These are phyloP conservation scores for Machimus atricapillus DNA, from an alignment of 2,888 invertebrate genomes.

Conservation along the genomic window DNA sequence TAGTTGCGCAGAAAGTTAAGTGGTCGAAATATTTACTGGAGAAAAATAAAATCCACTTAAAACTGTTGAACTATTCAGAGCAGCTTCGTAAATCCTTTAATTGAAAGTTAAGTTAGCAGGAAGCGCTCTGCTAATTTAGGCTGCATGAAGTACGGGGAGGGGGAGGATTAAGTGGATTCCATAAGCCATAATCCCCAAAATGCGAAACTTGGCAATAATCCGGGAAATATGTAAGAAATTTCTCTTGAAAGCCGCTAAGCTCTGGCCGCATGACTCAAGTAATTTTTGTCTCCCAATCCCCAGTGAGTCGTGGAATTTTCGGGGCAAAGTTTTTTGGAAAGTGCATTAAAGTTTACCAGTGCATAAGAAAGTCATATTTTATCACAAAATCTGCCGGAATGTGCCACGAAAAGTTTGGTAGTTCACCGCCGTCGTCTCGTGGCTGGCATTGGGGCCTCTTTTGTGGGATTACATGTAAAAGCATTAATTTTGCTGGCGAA, in stretches of 20 bases:
- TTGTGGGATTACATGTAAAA: neutral
- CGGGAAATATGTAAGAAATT: neutral
- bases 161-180: neutral
- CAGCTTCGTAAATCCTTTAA: neutral
- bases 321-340: neutral
- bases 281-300: neutral
- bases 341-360: constrained; percentile 1
- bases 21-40: neutral
- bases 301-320: neutral
- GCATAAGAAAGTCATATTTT: constrained; percentile 22
- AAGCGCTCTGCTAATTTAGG: neutral
- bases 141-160: neutral
- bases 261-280: neutral
- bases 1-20: neutral
- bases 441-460: neutral
- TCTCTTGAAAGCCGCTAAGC: neutral
- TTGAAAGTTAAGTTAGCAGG: neutral
- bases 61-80: neutral
- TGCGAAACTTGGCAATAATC: neutral
- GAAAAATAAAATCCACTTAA: neutral
- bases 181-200: neutral
- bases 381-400: constrained; percentile 4
- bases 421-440: neutral
- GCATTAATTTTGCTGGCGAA: neutral
- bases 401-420: neutral